Percentiles rank a stretch among this genome's conserved stretches.
These are phyloP conservation scores for Ceratitis capitata DNA, from an alignment of 1,140 invertebrate species.

Conservation along the genomic window DNA sequence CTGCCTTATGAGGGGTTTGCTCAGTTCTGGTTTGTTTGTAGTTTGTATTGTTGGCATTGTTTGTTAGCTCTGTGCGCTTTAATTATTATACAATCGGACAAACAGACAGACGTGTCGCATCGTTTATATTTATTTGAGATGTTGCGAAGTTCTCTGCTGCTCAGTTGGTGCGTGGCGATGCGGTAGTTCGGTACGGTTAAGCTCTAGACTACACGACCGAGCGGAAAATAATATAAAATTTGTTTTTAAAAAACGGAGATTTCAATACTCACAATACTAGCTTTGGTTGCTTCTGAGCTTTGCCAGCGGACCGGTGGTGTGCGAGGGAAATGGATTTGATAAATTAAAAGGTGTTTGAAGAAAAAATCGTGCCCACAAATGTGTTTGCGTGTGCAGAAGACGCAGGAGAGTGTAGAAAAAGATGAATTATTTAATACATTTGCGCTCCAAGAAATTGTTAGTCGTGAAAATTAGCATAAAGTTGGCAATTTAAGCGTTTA, in stretches of 20 bases:
- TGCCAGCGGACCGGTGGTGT: background rate
- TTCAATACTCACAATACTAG: background rate
- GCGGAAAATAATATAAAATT: background rate
- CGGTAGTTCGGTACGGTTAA: background rate
- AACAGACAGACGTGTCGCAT: too few species aligned
- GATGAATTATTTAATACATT: too few species aligned
- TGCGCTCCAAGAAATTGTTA: too few species aligned
- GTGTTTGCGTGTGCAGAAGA: too few species aligned
- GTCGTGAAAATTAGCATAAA: too few species aligned
- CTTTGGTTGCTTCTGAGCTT: background rate
- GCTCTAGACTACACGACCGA: background rate
- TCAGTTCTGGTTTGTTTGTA: background rate
- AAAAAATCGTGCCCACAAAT: too few species aligned
- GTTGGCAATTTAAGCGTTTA: too few species aligned
- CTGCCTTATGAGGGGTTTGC: background rate
- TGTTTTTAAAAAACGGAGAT: background rate
- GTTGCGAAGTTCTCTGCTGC: background rate
- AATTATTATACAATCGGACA: background rate
- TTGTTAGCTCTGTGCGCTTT: background rate
- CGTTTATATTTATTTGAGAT: slow-evolving; percentile 22
- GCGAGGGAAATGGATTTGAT: background rate
- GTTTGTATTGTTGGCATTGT: background rate
- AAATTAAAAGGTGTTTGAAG: too few species aligned
- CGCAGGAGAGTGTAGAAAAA: too few species aligned
- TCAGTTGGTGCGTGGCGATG: slow-evolving; percentile 23